These are phyloP conservation scores for Rhabdomys dilectus DNA, from an alignment of 2,113 vertebrate species.

Conservation along the genomic window DNA sequence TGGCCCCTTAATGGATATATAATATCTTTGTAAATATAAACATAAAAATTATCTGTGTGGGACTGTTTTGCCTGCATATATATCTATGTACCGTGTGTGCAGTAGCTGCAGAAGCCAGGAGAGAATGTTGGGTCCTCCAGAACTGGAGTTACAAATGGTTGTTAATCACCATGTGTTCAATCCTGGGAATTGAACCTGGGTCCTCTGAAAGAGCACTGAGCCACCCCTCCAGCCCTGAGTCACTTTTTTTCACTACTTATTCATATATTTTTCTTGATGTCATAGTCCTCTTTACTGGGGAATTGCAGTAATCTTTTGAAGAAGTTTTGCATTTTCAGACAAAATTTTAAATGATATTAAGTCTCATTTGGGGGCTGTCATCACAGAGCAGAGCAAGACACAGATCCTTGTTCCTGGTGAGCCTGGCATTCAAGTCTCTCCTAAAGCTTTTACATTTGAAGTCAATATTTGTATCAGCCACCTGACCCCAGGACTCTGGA, in stretches of 20 bases:
- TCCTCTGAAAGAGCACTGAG: background rate
- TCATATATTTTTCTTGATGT: background rate
- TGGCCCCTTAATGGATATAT: background rate
- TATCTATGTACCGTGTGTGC: background rate
- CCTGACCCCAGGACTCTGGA: fast-evolving
- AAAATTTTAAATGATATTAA: background rate
- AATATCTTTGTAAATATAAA: background rate
- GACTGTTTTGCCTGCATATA: background rate
- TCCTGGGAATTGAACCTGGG: background rate
- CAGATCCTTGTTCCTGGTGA: background rate
- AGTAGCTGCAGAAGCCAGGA: background rate
- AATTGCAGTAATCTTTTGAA: background rate
- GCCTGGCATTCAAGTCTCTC: background rate
- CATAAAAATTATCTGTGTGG: background rate
- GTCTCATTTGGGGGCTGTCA: background rate
- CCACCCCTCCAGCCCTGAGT: background rate
- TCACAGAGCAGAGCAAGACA: background rate
- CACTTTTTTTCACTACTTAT: background rate
- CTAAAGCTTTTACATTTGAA: background rate
- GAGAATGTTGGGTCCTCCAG: background rate
- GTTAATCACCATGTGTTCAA: background rate
- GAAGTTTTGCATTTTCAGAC: background rate
- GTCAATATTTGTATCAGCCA: background rate
- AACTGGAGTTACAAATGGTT: background rate
- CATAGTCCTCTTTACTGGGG: background rate